These are phyloP conservation scores for Pterostichus madidus DNA, from an alignment of 2,888 invertebrate species.

Conservation along the genomic window DNA sequence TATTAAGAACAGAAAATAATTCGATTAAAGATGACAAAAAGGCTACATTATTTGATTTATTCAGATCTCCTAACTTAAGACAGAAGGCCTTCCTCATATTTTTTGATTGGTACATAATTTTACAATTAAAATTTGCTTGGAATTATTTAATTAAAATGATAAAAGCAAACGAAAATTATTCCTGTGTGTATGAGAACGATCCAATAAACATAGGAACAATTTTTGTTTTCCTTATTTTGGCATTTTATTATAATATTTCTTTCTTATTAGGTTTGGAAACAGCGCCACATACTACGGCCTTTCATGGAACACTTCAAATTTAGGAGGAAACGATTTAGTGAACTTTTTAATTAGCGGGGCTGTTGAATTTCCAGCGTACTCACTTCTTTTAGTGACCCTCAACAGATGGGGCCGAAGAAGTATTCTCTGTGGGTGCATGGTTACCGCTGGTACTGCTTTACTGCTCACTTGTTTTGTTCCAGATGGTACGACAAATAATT, in stretches of 20 bases:
- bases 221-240: no score
- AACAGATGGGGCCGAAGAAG: slow-evolving; percentile 86
- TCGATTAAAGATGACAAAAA: slow-evolving; percentile 74
- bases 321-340: slow-evolving; percentile 86
- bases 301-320: slow-evolving; percentile 86
- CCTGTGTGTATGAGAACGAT: no score
- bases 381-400: slow-evolving; percentile 82
- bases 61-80: slow-evolving; percentile 83
- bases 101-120: slow-evolving; percentile 83
- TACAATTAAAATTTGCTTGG: no score
- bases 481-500: slow-evolving; percentile 74
- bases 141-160: no score
- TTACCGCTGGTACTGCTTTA: slow-evolving; percentile 81
- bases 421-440: slow-evolving; percentile 85
- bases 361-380: slow-evolving; percentile 88
- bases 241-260: slow-evolving; percentile 51
- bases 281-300: slow-evolving; percentile 89
- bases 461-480: slow-evolving; percentile 82
- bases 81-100: slow-evolving; percentile 84
- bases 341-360: slow-evolving; percentile 87
- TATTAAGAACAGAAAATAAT: slow-evolving; percentile 78
- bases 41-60: slow-evolving; percentile 81
- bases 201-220: no score
- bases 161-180: no score
- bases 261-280: slow-evolving; percentile 83